A percentile compares a stretch with the other conserved stretches of the same genome.
Evolutionary conservation across 2,888 invertebrate species (phyloP).

Genomic region (Drosophila aldrichi): DNA sequence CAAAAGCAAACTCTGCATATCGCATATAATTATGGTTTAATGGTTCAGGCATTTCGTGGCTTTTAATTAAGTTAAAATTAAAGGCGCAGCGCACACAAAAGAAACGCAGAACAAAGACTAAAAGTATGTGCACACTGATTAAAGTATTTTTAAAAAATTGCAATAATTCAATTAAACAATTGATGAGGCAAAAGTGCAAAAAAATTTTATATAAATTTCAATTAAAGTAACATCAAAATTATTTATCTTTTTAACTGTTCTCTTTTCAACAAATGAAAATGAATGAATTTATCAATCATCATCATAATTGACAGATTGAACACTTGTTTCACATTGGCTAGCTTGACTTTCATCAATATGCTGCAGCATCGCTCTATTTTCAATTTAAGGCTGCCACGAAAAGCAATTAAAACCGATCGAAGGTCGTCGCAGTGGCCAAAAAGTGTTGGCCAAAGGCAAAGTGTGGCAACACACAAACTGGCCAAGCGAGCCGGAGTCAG

Average conservation of each 20-base stretch:
- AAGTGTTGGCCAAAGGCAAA: background rate
- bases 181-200: too few species aligned
- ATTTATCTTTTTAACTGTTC: too few species aligned
- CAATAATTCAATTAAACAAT: background rate
- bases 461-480: background rate
- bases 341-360: background rate
- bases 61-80: constrained; percentile 46
- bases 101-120: constrained; percentile 4
- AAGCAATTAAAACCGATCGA: background rate
- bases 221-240: too few species aligned
- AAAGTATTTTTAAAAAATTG: background rate
- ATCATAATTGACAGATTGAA: background rate
- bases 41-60: constrained; percentile 26
- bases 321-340: background rate
- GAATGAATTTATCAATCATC: too few species aligned
- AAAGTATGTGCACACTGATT: background rate
- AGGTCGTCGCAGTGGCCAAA: background rate
- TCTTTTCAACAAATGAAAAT: too few species aligned
- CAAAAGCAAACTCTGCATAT: constrained; percentile 18
- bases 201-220: too few species aligned
- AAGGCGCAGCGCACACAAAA: constrained; percentile 4
- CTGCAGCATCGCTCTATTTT: background rate
- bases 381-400: background rate
- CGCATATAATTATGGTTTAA: background rate
- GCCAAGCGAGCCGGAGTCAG: background rate